Percentiles rank a stretch among this genome's conserved stretches.
These are phyloP conservation scores for Episyrphus balteatus DNA, from an alignment of 1,140 invertebrate species.

Conservation along the genomic window DNA sequence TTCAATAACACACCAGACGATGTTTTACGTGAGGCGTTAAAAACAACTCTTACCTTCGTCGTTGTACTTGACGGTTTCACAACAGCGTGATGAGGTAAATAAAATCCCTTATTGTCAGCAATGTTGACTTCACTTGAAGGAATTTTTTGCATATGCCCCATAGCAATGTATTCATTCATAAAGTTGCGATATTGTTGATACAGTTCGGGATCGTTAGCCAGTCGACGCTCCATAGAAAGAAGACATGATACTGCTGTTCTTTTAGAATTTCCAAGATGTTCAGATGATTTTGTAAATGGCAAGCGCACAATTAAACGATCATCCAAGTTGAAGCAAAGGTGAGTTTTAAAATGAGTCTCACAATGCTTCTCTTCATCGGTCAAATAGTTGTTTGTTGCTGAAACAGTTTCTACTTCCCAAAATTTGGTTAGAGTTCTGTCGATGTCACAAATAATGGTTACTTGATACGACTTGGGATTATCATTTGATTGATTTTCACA, in stretches of 20 bases:
- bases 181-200: slow-evolving; percentile 1
- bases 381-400: not conserved
- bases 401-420: slow-evolving; percentile 1
- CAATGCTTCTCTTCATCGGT: slow-evolving; percentile 2
- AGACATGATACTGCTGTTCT: not conserved
- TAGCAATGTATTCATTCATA: slow-evolving; percentile 7
- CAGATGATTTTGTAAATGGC: not conserved
- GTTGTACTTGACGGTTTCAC: not conserved
- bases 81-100: not conserved
- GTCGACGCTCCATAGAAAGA: not conserved
- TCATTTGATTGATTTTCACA: not conserved
- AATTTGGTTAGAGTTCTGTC: not conserved
- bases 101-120: not conserved
- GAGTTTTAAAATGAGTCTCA: not conserved
- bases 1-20: slow-evolving; percentile 18
- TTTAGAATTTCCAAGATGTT: not conserved
- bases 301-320: slow-evolving; percentile 2
- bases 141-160: slow-evolving; percentile 6
- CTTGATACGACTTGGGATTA: not conserved
- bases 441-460: not conserved
- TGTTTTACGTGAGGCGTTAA: slow-evolving; percentile 11
- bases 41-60: not conserved
- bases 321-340: not conserved
- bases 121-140: not conserved
- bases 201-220: not conserved